These are phyloP conservation scores for Scaptodrosophila latifasciaeformis DNA, from an alignment of 2,888 invertebrate genomes.

Conservation along the genomic window DNA sequence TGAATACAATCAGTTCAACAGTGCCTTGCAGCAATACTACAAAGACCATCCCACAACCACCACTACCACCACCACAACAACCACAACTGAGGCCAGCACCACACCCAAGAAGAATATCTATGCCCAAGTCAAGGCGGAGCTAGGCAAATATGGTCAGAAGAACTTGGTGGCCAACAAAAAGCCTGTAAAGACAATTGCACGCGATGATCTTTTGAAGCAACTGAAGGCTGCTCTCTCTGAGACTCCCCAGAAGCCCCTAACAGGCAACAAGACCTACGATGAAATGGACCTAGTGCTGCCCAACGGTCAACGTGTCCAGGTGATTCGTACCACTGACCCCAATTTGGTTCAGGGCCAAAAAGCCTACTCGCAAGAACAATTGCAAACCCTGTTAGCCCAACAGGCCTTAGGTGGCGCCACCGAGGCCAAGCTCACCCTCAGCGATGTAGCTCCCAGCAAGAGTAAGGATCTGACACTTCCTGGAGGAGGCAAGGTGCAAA, in stretches of 20 bases:
- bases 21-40: conserved; percentile 81
- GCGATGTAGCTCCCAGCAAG: conserved; percentile 65
- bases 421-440: conserved; percentile 50
- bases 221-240: conserved; percentile 84
- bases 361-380: conserved; percentile 72
- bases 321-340: conserved; percentile 83
- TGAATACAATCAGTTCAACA: conserved; percentile 79
- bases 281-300: conserved; percentile 84
- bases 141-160: conserved; percentile 66
- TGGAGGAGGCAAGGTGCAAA: conserved; percentile 85
- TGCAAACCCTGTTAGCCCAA: conserved; percentile 74
- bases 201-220: conserved; percentile 85
- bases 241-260: conserved; percentile 79
- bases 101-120: conserved; percentile 78
- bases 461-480: conserved; percentile 83
- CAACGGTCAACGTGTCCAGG: conserved; percentile 85
- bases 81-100: conserved; percentile 76
- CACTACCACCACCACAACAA: conserved; percentile 81
- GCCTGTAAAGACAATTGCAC: conserved; percentile 78
- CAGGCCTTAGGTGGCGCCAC: conserved; percentile 44
- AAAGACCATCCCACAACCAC: conserved; percentile 82
- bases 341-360: conserved; percentile 80
- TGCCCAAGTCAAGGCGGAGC: conserved; percentile 78
- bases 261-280: conserved; percentile 81
- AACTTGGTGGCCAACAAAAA: conserved; percentile 44